Conservation (phyloP, 2,113 vertebrate species). For the Plotosus lineatus region DNA sequence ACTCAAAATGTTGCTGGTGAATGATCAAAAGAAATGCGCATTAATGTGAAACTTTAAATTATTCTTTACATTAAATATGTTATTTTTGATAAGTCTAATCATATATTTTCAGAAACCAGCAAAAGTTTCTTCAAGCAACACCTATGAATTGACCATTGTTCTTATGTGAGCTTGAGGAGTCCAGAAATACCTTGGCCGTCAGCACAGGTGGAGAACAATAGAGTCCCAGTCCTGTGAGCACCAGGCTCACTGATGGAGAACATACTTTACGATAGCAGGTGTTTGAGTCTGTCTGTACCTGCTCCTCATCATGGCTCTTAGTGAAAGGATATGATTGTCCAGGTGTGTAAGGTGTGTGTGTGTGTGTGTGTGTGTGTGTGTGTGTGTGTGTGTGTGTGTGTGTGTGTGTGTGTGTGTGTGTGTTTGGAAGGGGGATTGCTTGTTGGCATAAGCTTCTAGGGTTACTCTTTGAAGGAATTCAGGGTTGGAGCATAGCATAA, state of each 20-base stretch:
- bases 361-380: slow-evolving; percentile 51
- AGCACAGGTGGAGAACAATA: slow-evolving; percentile 70
- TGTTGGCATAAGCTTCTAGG: slow-evolving; percentile 59
- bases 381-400: slow-evolving; percentile 59
- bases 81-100: slow-evolving; percentile 4
- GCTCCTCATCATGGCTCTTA: slow-evolving; percentile 71
- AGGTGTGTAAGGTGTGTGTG: slow-evolving; percentile 68
- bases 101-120: slow-evolving; percentile 39
- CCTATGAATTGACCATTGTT: slow-evolving; percentile 75
- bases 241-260: slow-evolving; percentile 77
- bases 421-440: slow-evolving; percentile 6
- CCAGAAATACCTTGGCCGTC: slow-evolving; percentile 76
- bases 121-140: slow-evolving; percentile 56
- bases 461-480: slow-evolving; percentile 66
- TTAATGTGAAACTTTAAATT: background rate
- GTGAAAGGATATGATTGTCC: slow-evolving; percentile 71
- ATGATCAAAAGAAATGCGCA: background rate
- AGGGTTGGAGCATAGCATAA: slow-evolving; percentile 62
- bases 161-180: slow-evolving; percentile 65
- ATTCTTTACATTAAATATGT: background rate
- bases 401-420: slow-evolving; percentile 23
- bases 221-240: slow-evolving; percentile 72
- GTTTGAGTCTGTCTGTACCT: slow-evolving; percentile 74
- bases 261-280: slow-evolving; percentile 79
- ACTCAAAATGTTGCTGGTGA: too few relatives aligned